Percentiles rank a stretch among this genome's conserved stretches.
Conservation (phyloP, 2,797 vertebrate species). For the Fratercula arctica region DNA sequence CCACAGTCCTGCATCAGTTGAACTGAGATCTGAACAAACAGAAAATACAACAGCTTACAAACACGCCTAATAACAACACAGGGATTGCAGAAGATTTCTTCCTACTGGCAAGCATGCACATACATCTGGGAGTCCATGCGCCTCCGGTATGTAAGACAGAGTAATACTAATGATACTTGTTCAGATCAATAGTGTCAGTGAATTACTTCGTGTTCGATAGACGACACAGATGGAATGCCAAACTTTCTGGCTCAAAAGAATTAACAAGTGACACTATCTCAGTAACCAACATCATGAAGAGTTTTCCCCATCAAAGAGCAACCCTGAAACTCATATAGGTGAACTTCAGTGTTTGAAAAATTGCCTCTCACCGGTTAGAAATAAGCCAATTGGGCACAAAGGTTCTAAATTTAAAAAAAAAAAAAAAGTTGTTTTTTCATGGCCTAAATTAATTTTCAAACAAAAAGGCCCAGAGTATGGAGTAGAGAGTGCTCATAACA, state of each 20-base stretch:
- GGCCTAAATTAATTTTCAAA: neutral
- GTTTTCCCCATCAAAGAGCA: neutral
- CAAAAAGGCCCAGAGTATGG: neutral
- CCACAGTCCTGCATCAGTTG: neutral
- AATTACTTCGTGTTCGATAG: neutral
- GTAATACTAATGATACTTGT: neutral
- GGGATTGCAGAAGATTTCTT: neutral
- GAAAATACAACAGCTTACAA: neutral
- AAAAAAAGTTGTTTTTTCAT: neutral
- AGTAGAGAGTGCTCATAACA: neutral
- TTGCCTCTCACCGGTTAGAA: neutral
- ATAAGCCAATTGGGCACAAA: neutral
- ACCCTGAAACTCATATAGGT: neutral
- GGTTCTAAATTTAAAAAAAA: neutral
- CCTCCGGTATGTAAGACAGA: neutral
- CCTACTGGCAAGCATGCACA: neutral
- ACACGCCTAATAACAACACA: neutral
- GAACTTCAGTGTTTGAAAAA: neutral
- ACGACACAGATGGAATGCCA: neutral
- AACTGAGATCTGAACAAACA: neutral
- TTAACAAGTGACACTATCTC: neutral
- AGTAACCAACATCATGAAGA: neutral
- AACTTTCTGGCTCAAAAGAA: neutral
- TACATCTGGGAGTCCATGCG: accelerated
- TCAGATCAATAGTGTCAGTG: neutral